Evolutionary conservation across 2,888 invertebrate species (phyloP), one percentile per base, ranked within the genome.

Genomic region (Maniola hyperantus): DNA sequence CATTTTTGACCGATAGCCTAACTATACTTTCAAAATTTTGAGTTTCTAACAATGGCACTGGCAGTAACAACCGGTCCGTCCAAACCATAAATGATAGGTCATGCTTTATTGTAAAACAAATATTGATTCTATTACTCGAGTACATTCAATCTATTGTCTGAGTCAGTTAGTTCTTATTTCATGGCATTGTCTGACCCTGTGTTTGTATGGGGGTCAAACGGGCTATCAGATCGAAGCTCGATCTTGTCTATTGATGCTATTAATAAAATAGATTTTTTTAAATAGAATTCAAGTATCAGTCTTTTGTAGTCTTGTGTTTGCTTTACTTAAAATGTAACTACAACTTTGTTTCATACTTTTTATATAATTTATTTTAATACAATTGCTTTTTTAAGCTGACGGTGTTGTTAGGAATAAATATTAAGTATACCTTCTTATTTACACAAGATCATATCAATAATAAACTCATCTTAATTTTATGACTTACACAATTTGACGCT

Each of bases 121-220:
- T 68, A 62, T 68, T 68, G 68, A 68, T 68, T 65, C 44, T 65
- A 58, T 62, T 48, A 65, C 46, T 39, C 13, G 51, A 34, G 58
- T 65, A 62, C 65, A 64, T 67, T 59, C 63, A 64, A 65, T 68
- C 65, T 69, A 66, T 71, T 69, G 71, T 71, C 53, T 66, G 61
- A 42, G 64, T 64, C 44, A 62, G 64, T 59, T 70, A 63, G 61
- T 62, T 69, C 69, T 71, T 71, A 69, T 69, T 87, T 84, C 85
- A 85, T 85, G 85, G 85, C 83, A 83, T 72, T 73, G 72, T 73
- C 72, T 87, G 87, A 88, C 88, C 89, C 79, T 77, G 72, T 75
- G 76, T 80, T 79, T 78, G 77, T 79, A 75, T 73, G 64, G 80
- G 84, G 88, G 88, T 87, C 85, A 73, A 57, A 74, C 76, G 71